Conservation (phyloP, 2,888 invertebrate species). For the Torymus auratus region DNA sequence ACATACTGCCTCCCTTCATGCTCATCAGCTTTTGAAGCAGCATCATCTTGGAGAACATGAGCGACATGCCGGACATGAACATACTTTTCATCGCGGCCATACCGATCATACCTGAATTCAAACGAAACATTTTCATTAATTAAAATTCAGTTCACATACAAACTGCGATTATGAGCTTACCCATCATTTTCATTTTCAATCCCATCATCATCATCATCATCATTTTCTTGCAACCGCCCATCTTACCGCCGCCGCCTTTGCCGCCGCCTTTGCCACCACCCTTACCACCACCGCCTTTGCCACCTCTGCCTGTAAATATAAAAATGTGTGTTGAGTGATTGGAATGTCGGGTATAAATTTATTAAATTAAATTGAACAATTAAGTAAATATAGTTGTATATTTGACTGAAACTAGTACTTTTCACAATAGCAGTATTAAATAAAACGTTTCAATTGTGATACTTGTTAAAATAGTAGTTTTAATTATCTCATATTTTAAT, state of each 20-base stretch:
- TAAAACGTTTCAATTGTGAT: too few relatives aligned
- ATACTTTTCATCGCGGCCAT: constrained; percentile 81
- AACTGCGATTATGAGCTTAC: constrained; percentile 65
- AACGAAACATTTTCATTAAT: not conserved
- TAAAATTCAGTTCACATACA: not conserved
- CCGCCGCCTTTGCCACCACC: constrained; percentile 76
- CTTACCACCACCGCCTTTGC: constrained; percentile 69
- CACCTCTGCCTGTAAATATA: constrained; percentile 70
- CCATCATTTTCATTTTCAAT: constrained; percentile 82
- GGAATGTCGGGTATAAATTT: too few relatives aligned
- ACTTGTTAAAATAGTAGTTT: too few relatives aligned
- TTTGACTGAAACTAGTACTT: too few relatives aligned
- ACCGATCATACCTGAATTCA: constrained; percentile 79
- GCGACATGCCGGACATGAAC: constrained; percentile 81
- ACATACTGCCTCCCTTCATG: constrained; percentile 64
- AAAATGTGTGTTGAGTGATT: not conserved
- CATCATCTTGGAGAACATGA: constrained; percentile 81
- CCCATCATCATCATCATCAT: constrained; percentile 82
- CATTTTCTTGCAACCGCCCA: constrained; percentile 80
- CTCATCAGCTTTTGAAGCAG: constrained; percentile 70
- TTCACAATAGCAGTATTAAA: too few relatives aligned
- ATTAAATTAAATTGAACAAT: too few relatives aligned
- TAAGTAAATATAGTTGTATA: too few relatives aligned
- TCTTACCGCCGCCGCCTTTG: constrained; percentile 70
- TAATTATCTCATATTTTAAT: too few relatives aligned